Evolutionary conservation across 92 coral and sea anemone species (phyloP).

Genomic region (Montipora capitata): DNA sequence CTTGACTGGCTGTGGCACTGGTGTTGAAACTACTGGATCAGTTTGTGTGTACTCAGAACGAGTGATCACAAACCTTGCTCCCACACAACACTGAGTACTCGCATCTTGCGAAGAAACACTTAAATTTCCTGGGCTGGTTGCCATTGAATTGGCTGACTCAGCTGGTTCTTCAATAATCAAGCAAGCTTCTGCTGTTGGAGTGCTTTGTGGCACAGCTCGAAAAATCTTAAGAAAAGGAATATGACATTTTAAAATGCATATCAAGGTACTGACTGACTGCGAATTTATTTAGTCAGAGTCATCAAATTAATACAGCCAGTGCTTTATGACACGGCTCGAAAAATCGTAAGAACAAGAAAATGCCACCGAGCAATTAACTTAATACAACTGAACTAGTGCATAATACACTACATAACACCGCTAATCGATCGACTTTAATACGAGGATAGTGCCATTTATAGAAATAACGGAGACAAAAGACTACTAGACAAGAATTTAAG

Average conservation of each 20-base stretch:
- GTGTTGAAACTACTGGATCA: constrained; percentile 1
- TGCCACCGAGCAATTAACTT: not conserved
- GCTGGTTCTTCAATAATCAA: not conserved
- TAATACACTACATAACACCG: not conserved
- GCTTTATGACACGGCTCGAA: not conserved
- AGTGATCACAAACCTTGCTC: constrained; percentile 11
- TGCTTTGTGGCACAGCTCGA: constrained; percentile 1
- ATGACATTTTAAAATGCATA: not conserved
- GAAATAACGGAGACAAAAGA: not conserved
- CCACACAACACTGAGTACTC: constrained; percentile 27
- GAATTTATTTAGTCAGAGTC: not conserved
- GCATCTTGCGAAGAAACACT: not conserved
- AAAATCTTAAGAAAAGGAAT: not conserved
- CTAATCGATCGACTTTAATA: not conserved
- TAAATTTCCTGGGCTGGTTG: not conserved
- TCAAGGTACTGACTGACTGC: not conserved
- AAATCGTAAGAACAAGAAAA: not conserved
- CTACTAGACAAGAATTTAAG: not conserved
- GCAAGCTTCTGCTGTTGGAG: constrained; percentile 5
- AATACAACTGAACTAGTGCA: not conserved
- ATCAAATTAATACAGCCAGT: not conserved
- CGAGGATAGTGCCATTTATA: not conserved
- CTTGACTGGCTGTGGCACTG: not conserved
- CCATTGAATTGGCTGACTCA: not conserved
- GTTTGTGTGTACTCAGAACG: not conserved